Percentiles rank a stretch among this genome's conserved stretches.
These are phyloP conservation scores for Chrysaora quinquecirrha DNA, from an alignment of 30 jellyfish, hydroid and myxozoan genomes.

Conservation along the genomic window DNA sequence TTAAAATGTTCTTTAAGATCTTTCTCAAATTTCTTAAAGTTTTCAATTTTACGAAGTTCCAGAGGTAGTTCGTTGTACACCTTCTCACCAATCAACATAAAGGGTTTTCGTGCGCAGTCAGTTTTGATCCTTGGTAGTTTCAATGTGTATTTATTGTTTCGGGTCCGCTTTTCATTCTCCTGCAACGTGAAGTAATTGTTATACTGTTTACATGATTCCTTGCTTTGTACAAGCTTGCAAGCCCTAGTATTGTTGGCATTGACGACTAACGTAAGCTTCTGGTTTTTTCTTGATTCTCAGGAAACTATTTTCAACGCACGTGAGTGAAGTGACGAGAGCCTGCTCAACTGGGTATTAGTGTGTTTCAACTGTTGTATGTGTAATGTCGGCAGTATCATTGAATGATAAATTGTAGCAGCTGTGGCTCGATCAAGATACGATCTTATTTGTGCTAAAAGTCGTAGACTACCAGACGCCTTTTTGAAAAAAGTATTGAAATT, in stretches of 20 bases:
- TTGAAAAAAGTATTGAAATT: not conserved
- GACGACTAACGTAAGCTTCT: too few relatives aligned
- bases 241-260: slow-evolving; percentile 17
- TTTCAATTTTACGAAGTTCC: slow-evolving; percentile 46
- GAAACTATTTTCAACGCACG: slow-evolving; percentile 21
- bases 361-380: slow-evolving; percentile 29
- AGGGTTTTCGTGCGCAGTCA: slow-evolving; percentile 53
- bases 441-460: slow-evolving; percentile 29
- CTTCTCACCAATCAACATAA: slow-evolving; percentile 57
- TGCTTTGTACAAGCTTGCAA: slow-evolving; percentile 12
- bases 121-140: slow-evolving; percentile 53
- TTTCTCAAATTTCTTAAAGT: slow-evolving; percentile 4
- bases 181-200: slow-evolving; percentile 24
- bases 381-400: slow-evolving; percentile 22
- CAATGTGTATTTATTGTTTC: slow-evolving; percentile 32
- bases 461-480: slow-evolving; percentile 50
- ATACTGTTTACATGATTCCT: slow-evolving; percentile 15
- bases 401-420: slow-evolving; percentile 13
- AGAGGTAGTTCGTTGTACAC: slow-evolving; percentile 67
- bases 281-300: slow-evolving; percentile 33
- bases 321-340: slow-evolving; percentile 33
- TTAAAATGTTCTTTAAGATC: not conserved
- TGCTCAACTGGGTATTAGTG: too few relatives aligned
- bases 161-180: slow-evolving; percentile 23
- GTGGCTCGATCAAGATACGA: slow-evolving; percentile 28